A percentile compares a stretch with the other conserved stretches of the same genome.
Conservation (phyloP, 2,888 invertebrate species). For the Xestia xanthographa region DNA sequence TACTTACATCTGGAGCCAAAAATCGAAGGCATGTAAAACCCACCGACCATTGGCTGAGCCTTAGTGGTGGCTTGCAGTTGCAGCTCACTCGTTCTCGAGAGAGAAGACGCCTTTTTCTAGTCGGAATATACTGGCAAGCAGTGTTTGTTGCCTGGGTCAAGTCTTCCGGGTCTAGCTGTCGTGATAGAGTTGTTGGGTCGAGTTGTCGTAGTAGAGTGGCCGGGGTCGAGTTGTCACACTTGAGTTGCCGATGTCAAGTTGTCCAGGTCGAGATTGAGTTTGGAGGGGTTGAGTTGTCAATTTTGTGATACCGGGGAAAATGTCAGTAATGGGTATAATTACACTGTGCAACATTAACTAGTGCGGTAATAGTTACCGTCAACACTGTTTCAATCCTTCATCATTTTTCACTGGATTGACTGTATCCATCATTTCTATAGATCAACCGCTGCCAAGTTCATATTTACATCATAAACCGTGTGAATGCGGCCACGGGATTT, state of each 20-base stretch:
- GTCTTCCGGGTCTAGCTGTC: neutral
- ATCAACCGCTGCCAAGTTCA: constrained; percentile 37
- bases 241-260: neutral
- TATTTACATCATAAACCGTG: constrained; percentile 40
- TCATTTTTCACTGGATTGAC: neutral
- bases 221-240: neutral
- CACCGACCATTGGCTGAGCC: neutral
- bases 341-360: neutral
- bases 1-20: neutral
- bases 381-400: neutral
- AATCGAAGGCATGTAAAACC: neutral
- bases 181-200: neutral
- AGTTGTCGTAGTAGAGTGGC: neutral
- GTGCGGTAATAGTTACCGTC: neutral
- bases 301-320: neutral
- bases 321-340: neutral
- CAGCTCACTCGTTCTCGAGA: neutral
- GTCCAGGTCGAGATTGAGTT: no score
- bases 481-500: constrained; percentile 22
- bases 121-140: neutral
- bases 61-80: neutral
- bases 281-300: no score
- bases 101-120: neutral
- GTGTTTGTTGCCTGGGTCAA: neutral
- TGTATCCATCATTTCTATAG: constrained; percentile 1